Percentiles rank a stretch among this genome's conserved stretches.
Conservation (phyloP, 2,113 vertebrate species). For the Epinephelus fuscoguttatus region DNA sequence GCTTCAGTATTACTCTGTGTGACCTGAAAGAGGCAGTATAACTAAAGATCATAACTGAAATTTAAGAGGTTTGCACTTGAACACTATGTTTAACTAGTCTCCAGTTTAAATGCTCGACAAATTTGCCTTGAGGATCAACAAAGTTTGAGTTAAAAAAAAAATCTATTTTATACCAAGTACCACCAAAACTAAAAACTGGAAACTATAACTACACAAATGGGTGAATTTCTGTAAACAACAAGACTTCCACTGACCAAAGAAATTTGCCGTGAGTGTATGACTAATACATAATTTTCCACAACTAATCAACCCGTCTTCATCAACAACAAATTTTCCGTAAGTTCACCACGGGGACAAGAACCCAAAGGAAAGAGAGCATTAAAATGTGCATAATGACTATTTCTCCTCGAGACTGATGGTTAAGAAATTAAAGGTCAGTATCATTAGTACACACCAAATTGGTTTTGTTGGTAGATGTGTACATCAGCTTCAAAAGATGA, state of each 20-base stretch:
- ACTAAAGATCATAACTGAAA: background rate
- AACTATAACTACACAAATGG: background rate
- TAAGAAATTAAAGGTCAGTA: too few relatives aligned
- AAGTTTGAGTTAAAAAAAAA: background rate
- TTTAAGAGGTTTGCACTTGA: background rate
- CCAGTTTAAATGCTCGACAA: background rate
- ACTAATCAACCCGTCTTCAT: background rate
- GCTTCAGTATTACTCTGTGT: background rate
- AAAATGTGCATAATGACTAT: too few relatives aligned
- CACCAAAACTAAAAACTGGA: background rate
- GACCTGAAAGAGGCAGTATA: background rate
- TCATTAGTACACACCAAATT: too few relatives aligned
- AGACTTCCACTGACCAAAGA: background rate
- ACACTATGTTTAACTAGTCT: background rate
- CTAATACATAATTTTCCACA: conserved; percentile 8
- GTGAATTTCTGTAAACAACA: conserved; percentile 1
- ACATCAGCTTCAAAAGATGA: too few relatives aligned
- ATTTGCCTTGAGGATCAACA: background rate
- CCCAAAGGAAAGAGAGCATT: too few relatives aligned
- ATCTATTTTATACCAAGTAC: background rate
- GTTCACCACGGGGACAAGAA: too few relatives aligned
- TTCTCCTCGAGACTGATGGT: too few relatives aligned
- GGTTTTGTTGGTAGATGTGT: too few relatives aligned
- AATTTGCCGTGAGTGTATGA: background rate
- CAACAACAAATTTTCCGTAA: too few relatives aligned